These are phyloP conservation scores for Caenorhabditis uteleia DNA, from an alignment of 2,888 invertebrate genomes.

Conservation along the genomic window DNA sequence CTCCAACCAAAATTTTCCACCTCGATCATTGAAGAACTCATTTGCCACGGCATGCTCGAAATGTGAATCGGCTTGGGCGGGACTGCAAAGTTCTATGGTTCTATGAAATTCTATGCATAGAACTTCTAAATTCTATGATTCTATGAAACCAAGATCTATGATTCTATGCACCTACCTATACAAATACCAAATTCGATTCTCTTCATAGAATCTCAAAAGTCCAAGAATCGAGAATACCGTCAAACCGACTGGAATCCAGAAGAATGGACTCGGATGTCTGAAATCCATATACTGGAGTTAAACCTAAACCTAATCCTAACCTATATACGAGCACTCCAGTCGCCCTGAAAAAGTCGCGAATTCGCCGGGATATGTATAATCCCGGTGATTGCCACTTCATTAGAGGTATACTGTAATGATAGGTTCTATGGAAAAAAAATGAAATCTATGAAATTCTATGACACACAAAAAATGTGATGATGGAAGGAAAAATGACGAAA, in stretches of 20 bases:
- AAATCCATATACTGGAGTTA: no score
- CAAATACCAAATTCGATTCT: conserved; percentile 61
- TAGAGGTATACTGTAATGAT: background rate
- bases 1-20: conserved; percentile 63
- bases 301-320: no score
- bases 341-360: conserved; percentile 51
- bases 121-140: conserved; percentile 5
- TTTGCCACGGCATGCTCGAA: conserved; percentile 58
- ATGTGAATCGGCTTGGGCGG: conserved; percentile 53
- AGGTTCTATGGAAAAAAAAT: background rate
- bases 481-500: no score
- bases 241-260: conserved; percentile 52
- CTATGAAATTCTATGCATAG: no score
- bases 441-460: background rate
- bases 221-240: conserved; percentile 46
- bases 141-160: background rate
- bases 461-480: no score
- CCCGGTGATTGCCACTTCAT: conserved; percentile 62
- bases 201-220: conserved; percentile 55
- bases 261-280: conserved; percentile 56
- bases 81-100: conserved; percentile 40
- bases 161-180: conserved; percentile 33
- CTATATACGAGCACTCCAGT: conserved; percentile 55
- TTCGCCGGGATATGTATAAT: conserved; percentile 50
- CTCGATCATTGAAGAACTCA: conserved; percentile 60